Evolutionary conservation across 2,113 vertebrate species (phyloP).

Genomic region (Vimba vimba): DNA sequence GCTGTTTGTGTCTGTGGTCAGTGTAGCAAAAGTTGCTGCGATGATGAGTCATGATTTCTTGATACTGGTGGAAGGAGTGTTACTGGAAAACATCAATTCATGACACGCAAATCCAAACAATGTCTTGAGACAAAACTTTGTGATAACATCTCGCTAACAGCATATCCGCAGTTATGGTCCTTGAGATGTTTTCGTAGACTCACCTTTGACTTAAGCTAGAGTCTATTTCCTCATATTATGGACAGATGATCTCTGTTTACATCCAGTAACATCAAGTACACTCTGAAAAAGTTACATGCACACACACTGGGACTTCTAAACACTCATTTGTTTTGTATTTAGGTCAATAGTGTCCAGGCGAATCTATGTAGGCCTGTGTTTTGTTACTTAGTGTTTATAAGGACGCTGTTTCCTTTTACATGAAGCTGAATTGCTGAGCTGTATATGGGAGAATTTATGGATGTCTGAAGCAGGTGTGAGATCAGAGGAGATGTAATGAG

Average conservation of each 20-base stretch:
- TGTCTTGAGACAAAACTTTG: background rate
- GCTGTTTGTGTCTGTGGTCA: constrained; percentile 10
- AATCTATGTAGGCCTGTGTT: background rate
- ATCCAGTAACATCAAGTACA: background rate
- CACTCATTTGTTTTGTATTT: background rate
- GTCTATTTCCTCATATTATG: background rate
- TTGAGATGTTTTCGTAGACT: background rate
- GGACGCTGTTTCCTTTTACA: background rate
- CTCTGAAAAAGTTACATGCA: background rate
- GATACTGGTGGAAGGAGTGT: background rate
- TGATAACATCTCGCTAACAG: constrained; percentile 6
- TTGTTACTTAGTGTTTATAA: constrained; percentile 20
- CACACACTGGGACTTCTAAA: background rate
- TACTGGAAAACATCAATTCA: background rate
- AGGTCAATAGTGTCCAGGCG: background rate
- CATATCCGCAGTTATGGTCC: background rate
- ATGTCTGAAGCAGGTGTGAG: constrained; percentile 55
- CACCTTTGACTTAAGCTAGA: background rate
- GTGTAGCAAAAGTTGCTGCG: background rate
- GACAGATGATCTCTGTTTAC: background rate
- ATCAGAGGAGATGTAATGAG: constrained; percentile 52
- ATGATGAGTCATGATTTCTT: constrained; percentile 11
- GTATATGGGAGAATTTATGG: constrained; percentile 51
- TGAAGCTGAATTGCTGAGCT: background rate
- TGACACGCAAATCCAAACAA: constrained; percentile 7